phyloP scores from a whole-genome alignment of 2,797 vertebrate species.

The Psittacula echo region DNA sequence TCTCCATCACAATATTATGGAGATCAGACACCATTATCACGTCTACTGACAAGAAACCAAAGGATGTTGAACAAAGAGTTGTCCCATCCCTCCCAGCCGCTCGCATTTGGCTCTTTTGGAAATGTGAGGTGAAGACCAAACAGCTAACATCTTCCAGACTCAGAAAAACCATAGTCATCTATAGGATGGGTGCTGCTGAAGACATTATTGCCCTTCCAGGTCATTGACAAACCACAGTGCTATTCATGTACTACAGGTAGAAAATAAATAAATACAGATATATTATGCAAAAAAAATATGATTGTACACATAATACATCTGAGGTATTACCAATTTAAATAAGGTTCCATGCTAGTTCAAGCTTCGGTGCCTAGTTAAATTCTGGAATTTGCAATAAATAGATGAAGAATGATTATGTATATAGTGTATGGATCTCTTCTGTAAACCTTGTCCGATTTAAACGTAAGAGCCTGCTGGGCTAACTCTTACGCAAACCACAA shows the following conservation, averaged over 20 bases:
- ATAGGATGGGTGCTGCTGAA: constrained; percentile 35
- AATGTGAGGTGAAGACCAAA: constrained; percentile 11
- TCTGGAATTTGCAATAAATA: constrained; percentile 78
- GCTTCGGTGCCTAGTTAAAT: constrained; percentile 71
- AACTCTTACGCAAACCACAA: constrained; percentile 42
- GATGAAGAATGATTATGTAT: constrained; percentile 56
- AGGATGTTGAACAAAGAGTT: not conserved
- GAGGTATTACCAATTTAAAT: constrained; percentile 87
- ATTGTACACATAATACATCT: constrained; percentile 86
- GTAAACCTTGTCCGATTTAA: constrained; percentile 69
- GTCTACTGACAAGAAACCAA: not conserved
- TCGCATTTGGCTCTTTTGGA: not conserved
- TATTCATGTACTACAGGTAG: constrained; percentile 64
- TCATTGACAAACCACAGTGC: constrained; percentile 78
- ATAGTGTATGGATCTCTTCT: constrained; percentile 66
- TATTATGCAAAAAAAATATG: constrained; percentile 82
- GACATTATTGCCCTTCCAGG: constrained; percentile 80
- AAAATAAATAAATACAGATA: constrained; percentile 82
- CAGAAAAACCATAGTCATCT: not conserved
- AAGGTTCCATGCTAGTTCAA: constrained; percentile 81
- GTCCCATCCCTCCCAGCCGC: not conserved
- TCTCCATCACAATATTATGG: not conserved
- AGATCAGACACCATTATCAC: not conserved
- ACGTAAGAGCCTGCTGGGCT: constrained; percentile 32
- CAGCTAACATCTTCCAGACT: not conserved